These are phyloP conservation scores for Cistogaster globosa DNA, from an alignment of 2,888 invertebrate genomes.

Conservation along the genomic window DNA sequence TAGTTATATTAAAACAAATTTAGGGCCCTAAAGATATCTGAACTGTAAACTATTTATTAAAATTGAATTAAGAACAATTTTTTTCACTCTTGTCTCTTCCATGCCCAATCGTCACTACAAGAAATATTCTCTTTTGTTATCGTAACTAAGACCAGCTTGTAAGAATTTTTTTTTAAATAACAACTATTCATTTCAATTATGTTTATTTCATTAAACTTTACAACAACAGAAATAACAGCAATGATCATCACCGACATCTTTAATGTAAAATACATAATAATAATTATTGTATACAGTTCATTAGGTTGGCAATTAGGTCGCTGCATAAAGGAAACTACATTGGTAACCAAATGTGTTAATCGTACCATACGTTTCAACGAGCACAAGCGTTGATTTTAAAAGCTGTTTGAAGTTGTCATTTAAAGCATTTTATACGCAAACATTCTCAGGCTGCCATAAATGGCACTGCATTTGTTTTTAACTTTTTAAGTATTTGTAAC, in stretches of 20 bases:
- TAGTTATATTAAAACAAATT: no score
- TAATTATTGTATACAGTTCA: slow-evolving; percentile 28
- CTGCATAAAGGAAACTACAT: slow-evolving; percentile 9
- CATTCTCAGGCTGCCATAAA: background rate
- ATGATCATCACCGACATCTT: slow-evolving; percentile 30
- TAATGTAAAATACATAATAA: slow-evolving; percentile 1
- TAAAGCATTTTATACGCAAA: background rate
- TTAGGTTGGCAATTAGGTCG: slow-evolving; percentile 56
- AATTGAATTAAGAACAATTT: no score
- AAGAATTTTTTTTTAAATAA: slow-evolving; percentile 38
- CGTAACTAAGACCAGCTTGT: background rate
- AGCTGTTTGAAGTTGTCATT: slow-evolving; percentile 13
- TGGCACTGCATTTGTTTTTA: background rate
- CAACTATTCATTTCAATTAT: slow-evolving; percentile 55
- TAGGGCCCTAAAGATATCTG: no score
- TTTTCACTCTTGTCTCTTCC: no score
- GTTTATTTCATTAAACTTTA: slow-evolving; percentile 59
- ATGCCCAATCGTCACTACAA: background rate
- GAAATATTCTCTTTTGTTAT: background rate
- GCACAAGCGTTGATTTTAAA: background rate
- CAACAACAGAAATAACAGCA: slow-evolving; percentile 31
- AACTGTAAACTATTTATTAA: no score
- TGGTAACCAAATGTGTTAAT: background rate
- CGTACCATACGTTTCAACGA: background rate
- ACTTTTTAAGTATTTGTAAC: background rate